Conservation (phyloP, 2,113 vertebrate species). For the Apteryx mantelli region DNA sequence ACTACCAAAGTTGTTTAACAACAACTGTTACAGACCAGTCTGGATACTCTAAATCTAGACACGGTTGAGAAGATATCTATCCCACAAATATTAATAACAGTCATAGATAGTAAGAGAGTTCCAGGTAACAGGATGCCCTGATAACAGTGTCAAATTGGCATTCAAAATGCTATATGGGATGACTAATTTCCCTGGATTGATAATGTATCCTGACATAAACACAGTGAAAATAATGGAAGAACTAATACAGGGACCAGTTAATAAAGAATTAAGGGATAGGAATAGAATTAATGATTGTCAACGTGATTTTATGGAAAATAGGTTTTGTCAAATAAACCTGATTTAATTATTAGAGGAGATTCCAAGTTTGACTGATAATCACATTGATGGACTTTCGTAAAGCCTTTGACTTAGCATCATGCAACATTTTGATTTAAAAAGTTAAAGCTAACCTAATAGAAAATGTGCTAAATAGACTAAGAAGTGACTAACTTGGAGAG, state of each 20-base stretch:
- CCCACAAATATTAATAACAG: background rate
- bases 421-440: conserved; percentile 40
- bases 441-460: background rate
- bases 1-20: background rate
- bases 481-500: background rate
- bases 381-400: conserved; percentile 50
- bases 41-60: background rate
- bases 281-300: conserved; percentile 62
- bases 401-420: background rate
- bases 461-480: conserved; percentile 23
- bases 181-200: background rate
- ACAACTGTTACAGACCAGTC: background rate
- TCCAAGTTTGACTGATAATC: conserved; percentile 63
- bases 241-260: conserved; percentile 53
- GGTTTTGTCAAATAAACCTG: conserved; percentile 67
- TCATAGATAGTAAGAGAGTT: background rate
- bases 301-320: conserved; percentile 71
- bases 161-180: background rate
- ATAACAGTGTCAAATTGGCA: background rate
- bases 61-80: background rate
- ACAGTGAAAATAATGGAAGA: conserved; percentile 37
- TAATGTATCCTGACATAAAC: conserved; percentile 54
- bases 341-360: conserved; percentile 68
- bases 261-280: conserved; percentile 64
- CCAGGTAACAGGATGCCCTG: background rate